phyloP scores from a whole-genome alignment of 1,140 invertebrate genomes.

The Lamellibrachia luymesi region DNA sequence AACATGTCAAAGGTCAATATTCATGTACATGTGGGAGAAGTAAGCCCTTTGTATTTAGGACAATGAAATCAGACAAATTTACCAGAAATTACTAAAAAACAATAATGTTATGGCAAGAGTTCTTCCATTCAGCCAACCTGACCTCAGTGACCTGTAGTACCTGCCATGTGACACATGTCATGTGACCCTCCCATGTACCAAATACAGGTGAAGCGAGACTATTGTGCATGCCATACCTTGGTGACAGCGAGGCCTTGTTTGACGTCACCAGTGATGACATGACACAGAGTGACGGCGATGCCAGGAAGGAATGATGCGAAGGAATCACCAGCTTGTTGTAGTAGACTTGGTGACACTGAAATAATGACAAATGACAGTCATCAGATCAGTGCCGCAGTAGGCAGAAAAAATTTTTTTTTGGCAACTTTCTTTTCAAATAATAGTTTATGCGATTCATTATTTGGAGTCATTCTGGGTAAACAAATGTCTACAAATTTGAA shows the following conservation, averaged over 20 bases:
- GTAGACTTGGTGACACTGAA: constrained; percentile 25
- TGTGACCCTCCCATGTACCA: background rate
- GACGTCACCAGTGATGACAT: constrained; percentile 43
- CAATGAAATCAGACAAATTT: too few relatives aligned
- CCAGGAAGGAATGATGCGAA: constrained; percentile 51
- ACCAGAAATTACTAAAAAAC: too few relatives aligned
- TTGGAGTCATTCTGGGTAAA: too few relatives aligned
- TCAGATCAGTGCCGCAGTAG: too few relatives aligned
- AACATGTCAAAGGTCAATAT: background rate
- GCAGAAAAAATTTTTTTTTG: too few relatives aligned
- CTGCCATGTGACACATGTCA: background rate
- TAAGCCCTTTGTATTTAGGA: too few relatives aligned
- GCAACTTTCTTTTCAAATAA: too few relatives aligned
- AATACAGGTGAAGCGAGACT: background rate
- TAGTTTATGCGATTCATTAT: too few relatives aligned
- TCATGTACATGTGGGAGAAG: background rate
- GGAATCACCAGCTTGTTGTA: constrained; percentile 36
- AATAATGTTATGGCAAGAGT: background rate
- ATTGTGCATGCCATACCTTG: constrained; percentile 24
- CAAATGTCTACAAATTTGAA: too few relatives aligned
- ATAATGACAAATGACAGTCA: background rate
- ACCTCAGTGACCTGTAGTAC: background rate
- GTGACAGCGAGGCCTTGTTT: constrained; percentile 48
- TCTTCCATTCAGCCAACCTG: background rate
- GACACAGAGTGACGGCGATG: constrained; percentile 41